Base-by-base conservation (phyloP, 2,113 vertebrate genomes). In the Orthonyx spaldingii region DNA sequence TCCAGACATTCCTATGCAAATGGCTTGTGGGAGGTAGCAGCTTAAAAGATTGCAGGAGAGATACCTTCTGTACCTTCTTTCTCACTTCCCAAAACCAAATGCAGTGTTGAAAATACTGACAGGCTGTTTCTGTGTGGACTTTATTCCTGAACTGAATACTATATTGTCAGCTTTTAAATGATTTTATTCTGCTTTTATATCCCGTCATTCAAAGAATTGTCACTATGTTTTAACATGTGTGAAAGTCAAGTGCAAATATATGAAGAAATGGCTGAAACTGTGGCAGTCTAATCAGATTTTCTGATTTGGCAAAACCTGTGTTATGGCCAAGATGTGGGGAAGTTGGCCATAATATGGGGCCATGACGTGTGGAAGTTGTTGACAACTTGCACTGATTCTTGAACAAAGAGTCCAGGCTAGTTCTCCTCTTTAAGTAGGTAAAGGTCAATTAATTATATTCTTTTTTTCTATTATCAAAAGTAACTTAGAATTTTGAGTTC, bases 1-100 rank as follows among this genome's bases (percentile, higher is more conserved):
- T 93, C 66, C 89, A 94, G 90, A 83, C 41, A 39, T 96, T 84
- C 46, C 82, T 84, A 30, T 90, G 84, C 84, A 89, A 89, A 91
- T 68, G 74, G 52, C 30, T 76, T 91, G 94, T 82, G 78, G 93
- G 93, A 93, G 74, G 71, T 69, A 90, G 75, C 76, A 85, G 70
- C 70, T 95, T 78, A 78, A 91, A 92, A 91, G 78, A 59, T 66
- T 96, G 75, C 55, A 20, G 32, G 83, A 90, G 59, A 74, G 83
- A 80, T 42, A 57, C 46, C 46, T 96, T 88, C 92, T 86, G 68
- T 77, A 91, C 50, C 32, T 39, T 92, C 60, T 95, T 64, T 56
- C 49, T 79, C 3, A 6, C n/a, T 82, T 94, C 59, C 42, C 32
- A 39, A 91, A 82, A 57, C 49, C 78, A 90, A 84, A 57, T 32